Conservation (phyloP, 1,140 invertebrate genomes). For the Bombus haemorrhoidalis region DNA sequence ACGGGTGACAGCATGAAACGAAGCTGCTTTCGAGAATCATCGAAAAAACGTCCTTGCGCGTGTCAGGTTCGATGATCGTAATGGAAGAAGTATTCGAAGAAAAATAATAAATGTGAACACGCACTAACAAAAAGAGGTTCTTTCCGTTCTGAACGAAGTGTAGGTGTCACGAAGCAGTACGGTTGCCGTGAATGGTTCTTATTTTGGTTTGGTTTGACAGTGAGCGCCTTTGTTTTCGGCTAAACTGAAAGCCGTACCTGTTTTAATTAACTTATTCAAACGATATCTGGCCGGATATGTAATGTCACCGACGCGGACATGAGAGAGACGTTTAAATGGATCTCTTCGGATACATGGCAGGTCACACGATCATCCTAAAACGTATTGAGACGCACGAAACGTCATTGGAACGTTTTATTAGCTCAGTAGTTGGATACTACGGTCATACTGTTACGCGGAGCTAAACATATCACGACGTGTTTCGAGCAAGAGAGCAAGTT, state of each 20-base stretch:
- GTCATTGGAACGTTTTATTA: conserved; percentile 49
- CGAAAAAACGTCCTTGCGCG: conserved; percentile 17
- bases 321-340: conserved; percentile 71
- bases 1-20: background rate
- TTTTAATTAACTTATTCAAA: conserved; percentile 81
- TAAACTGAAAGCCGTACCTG: conserved; percentile 75
- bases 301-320: conserved; percentile 70
- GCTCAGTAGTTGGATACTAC: conserved; percentile 10
- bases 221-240: conserved; percentile 73
- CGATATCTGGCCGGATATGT: conserved; percentile 76
- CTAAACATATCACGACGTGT: background rate
- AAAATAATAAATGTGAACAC: conserved; percentile 43
- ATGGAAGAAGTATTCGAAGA: background rate
- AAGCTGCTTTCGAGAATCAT: background rate
- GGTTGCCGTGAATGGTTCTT: conserved; percentile 72
- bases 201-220: conserved; percentile 80
- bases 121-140: conserved; percentile 38
- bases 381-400: conserved; percentile 27
- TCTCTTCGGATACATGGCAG: conserved; percentile 62
- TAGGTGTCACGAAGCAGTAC: conserved; percentile 66
- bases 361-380: conserved; percentile 54
- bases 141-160: conserved; percentile 53
- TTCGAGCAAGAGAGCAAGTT: background rate
- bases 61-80: conserved; percentile 38
- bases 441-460: background rate